Percentiles rank a stretch among this genome's conserved stretches.
phyloP scores from a whole-genome alignment of 2,888 invertebrate species.

The Scaptomyza caliginosa region DNA sequence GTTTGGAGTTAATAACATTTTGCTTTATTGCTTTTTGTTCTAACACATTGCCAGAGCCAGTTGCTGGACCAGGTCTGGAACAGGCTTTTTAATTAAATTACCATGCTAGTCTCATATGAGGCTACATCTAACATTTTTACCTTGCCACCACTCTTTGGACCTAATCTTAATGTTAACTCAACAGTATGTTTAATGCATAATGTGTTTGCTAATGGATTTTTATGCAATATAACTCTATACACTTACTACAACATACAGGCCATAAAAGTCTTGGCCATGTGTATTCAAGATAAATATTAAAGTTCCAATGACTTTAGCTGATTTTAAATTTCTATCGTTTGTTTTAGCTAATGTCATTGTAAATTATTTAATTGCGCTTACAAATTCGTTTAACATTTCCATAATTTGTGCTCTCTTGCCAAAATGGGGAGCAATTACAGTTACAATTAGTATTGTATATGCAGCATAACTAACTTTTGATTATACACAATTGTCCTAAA shows the following conservation, averaged over 20 bases:
- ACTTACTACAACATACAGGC: conserved; percentile 41
- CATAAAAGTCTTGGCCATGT: conserved; percentile 49
- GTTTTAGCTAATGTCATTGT: conserved; percentile 22
- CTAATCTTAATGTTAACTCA: conserved; percentile 72
- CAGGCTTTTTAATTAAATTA: conserved; percentile 60
- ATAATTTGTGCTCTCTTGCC: conserved; percentile 12
- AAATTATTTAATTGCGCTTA: conserved; percentile 16
- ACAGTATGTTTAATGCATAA: conserved; percentile 37
- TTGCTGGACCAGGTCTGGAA: conserved; percentile 16
- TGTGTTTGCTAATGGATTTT: conserved; percentile 26
- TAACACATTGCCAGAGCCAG: conserved; percentile 46
- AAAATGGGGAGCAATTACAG: conserved; percentile 16
- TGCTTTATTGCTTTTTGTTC: conserved; percentile 67
- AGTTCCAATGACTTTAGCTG: conserved; percentile 15
- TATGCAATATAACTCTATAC: conserved; percentile 33
- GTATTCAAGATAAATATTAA: conserved; percentile 18
- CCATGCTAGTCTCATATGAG: conserved; percentile 51
- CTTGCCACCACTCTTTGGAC: conserved; percentile 26
- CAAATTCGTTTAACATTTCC: conserved; percentile 8
- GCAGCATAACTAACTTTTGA: conserved; percentile 71
- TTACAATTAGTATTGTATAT: conserved; percentile 68
- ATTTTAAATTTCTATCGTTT: neutral
- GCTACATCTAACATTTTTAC: conserved; percentile 44
- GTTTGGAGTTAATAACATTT: conserved; percentile 45
- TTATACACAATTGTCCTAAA: conserved; percentile 59